Percentiles rank a stretch among this genome's conserved stretches.
These are phyloP conservation scores for Anagyrus pseudococci DNA, from an alignment of 2,888 invertebrate genomes.

Conservation along the genomic window DNA sequence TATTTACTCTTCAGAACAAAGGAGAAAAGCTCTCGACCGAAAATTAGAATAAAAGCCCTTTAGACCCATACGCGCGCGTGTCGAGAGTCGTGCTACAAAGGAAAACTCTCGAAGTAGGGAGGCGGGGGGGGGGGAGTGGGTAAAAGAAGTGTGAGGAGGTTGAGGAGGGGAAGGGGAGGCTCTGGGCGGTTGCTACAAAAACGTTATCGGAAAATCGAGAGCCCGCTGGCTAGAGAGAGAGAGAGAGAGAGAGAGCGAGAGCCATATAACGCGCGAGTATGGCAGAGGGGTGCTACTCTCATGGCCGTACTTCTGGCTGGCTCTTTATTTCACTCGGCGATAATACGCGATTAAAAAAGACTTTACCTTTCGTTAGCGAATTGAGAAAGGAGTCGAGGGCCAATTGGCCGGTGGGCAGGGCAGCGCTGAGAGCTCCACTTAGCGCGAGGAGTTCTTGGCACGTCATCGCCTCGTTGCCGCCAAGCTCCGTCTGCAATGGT, in stretches of 20 bases:
- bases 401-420: constrained; percentile 85
- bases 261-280: too few relatives aligned
- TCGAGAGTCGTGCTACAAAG: background rate
- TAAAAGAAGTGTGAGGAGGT: too few relatives aligned
- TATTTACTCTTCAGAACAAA: too few relatives aligned
- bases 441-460: constrained; percentile 92
- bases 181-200: background rate
- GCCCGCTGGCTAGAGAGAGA: background rate
- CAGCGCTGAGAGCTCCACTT: constrained; percentile 89
- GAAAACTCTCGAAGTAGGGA: background rate
- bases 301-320: too few relatives aligned
- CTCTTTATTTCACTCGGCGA: too few relatives aligned
- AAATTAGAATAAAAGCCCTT: background rate
- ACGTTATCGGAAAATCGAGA: constrained; percentile 9
- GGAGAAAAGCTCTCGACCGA: background rate
- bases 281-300: too few relatives aligned
- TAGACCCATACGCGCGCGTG: background rate
- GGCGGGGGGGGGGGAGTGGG: background rate
- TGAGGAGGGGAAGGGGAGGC: too few relatives aligned
- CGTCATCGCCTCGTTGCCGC: constrained; percentile 74
- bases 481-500: constrained; percentile 61
- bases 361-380: constrained; percentile 76
- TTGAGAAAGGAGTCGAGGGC: constrained; percentile 84
- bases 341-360: background rate
- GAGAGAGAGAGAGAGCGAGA: background rate